Percentiles rank a stretch among this genome's conserved stretches.
Conservation (phyloP, 1,140 invertebrate species). For the Hydropsyche tenuis region DNA sequence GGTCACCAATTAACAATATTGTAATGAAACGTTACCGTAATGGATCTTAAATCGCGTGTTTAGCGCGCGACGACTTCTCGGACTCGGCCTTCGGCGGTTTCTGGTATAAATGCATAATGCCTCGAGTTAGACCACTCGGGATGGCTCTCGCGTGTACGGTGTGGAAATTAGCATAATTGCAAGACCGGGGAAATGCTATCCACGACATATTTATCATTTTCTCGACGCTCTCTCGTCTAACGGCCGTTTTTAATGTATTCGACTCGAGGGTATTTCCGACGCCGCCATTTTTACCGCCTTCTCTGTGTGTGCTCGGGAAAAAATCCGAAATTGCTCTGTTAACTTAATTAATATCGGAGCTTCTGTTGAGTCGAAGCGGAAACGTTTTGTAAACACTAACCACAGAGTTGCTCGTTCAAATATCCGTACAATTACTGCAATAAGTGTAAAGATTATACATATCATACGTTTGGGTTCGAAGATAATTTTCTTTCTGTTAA, state of each 20-base stretch:
- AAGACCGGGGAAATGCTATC: constrained; percentile 20
- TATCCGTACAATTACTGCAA: no score
- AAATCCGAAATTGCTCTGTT: no score
- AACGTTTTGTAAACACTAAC: no score
- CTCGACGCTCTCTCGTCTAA: constrained; percentile 17
- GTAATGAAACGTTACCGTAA: background rate
- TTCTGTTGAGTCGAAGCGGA: no score
- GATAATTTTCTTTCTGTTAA: no score
- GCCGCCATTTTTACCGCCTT: constrained; percentile 5
- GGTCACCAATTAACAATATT: background rate
- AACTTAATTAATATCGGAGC: no score
- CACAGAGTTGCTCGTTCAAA: no score
- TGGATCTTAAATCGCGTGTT: constrained; percentile 8
- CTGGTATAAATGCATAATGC: constrained; percentile 11
- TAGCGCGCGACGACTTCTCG: background rate
- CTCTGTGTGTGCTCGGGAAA: background rate
- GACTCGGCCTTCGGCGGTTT: constrained; percentile 10
- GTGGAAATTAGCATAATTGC: constrained; percentile 39
- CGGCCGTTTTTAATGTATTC: constrained; percentile 18
- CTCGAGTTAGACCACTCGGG: background rate
- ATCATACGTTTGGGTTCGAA: no score
- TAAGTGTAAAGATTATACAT: no score
- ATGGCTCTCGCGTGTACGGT: constrained; percentile 31
- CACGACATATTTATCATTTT: constrained; percentile 34
- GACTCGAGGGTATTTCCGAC: constrained; percentile 3